Base-by-base conservation (phyloP, 30 jellyfish, hydroid and myxozoan genomes). In the Cassiopea xamachana region DNA sequence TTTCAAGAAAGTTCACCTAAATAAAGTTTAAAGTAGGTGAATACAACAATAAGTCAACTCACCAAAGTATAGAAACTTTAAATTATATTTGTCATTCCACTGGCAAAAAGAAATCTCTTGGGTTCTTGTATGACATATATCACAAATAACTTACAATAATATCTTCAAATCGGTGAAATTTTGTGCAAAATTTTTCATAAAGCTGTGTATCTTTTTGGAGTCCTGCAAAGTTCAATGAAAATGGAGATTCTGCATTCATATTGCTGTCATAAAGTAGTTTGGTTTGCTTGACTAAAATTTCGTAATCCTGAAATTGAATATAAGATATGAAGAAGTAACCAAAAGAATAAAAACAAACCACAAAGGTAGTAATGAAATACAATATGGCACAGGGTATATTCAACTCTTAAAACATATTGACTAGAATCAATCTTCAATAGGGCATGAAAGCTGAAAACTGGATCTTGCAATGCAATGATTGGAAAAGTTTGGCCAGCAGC, bases 211-310 rank as follows among this genome's bases (percentile, higher is more conserved):
- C 75, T 44, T 27, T 59, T 27, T 7, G 49, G 45, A 84, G 85
- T 5, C 92, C 92, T 14, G 75, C 83, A 62, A 84, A 84, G 72
- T 60, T 49, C 59, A 84, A 18, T 16, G 92, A 84, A 17, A 70
- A 73, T 6, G 92, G 92, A 1, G 44, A 7, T 7, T 70, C 79
- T 49, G 85, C 70, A 45, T 73, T 84, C 83, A 73, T 19, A 73
- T 84, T 84, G 85, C 51, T 73, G 43, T 84, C 85, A 55, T 84
- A 84, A 48, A 84, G 80, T 44, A 84, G 85, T 1, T 84, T 84
- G 68, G 83, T 19, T 13, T 84, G 92, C 59, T 73, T 70, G n/a
- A 59, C 84, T 6, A 84, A 85, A 44, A 39, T 45, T 10, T 67
- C 78, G n/a, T 46, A 27, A 51, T 84, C 92, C 92, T 84, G 39